These are phyloP conservation scores for Tromatobia lineatoria DNA, from an alignment of 2,888 invertebrate species.

Conservation along the genomic window DNA sequence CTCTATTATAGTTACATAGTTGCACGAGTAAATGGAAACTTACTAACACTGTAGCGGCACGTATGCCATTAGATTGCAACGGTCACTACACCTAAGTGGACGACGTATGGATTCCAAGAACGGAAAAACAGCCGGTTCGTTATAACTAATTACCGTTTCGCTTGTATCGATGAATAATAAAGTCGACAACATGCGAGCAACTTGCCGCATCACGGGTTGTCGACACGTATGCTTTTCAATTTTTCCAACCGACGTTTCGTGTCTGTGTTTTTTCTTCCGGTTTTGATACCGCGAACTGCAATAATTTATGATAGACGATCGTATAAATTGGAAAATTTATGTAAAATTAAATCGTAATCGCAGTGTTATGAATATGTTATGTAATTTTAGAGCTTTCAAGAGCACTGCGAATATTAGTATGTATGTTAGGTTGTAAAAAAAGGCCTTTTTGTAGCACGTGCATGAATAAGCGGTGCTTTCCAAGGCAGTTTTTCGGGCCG, in stretches of 20 bases:
- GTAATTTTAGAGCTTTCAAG: no score
- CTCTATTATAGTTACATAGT: slow-evolving; percentile 4
- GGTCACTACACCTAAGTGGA: slow-evolving; percentile 35
- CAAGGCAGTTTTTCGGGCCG: no score
- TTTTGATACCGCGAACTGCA: background rate
- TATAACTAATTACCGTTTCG: slow-evolving; percentile 52
- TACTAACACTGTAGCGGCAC: slow-evolving; percentile 6
- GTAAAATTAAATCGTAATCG: background rate
- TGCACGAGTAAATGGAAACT: slow-evolving; percentile 29
- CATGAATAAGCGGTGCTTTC: no score
- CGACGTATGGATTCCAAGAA: slow-evolving; percentile 40
- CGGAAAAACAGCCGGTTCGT: slow-evolving; percentile 43
- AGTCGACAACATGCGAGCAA: slow-evolving; percentile 10
- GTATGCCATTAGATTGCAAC: slow-evolving; percentile 30
- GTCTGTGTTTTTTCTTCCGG: slow-evolving; percentile 27
- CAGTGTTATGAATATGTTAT: no score
- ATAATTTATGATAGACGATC: background rate
- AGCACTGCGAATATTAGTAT: no score
- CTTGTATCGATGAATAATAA: slow-evolving; percentile 52
- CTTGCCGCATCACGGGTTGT: slow-evolving; percentile 45
- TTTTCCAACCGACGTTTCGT: background rate
- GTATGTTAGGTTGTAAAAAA: no score
- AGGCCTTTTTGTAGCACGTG: no score
- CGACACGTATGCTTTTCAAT: slow-evolving; percentile 21
- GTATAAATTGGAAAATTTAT: background rate